These are phyloP conservation scores for Palythoa grandis DNA, from an alignment of 92 coral and sea anemone species.

Conservation along the genomic window DNA sequence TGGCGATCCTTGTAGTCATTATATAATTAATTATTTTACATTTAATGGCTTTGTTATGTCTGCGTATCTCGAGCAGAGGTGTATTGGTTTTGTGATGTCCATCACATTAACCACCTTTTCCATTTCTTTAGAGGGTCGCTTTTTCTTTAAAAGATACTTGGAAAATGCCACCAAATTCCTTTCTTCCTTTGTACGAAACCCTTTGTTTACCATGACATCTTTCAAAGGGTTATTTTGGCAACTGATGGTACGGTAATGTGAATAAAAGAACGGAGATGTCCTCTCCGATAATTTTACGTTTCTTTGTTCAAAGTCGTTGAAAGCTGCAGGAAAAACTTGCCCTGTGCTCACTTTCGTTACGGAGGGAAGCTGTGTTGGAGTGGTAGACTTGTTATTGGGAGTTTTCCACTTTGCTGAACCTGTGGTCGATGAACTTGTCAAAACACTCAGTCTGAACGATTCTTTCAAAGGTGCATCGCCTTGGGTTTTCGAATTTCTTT, in stretches of 20 bases:
- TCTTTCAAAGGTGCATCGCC: not conserved
- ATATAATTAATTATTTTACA: not conserved
- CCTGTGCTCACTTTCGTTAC: not conserved
- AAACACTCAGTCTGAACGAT: conserved; percentile 14
- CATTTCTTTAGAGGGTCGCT: not conserved
- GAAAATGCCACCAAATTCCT: conserved; percentile 30
- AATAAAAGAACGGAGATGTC: not conserved
- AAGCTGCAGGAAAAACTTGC: not conserved
- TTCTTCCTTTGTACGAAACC: conserved; percentile 39
- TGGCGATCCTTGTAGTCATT: no score
- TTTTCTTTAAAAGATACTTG: conserved; percentile 16
- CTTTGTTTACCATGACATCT: conserved; percentile 8
- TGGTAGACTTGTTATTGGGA: not conserved
- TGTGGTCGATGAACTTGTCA: not conserved
- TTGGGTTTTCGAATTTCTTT: not conserved
- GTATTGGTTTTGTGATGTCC: conserved; percentile 15
- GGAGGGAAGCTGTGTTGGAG: not conserved
- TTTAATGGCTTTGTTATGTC: not conserved
- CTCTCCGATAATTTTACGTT: not conserved
- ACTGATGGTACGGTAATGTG: conserved; percentile 6
- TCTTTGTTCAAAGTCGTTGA: not conserved
- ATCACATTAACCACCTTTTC: not conserved
- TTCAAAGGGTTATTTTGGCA: not conserved
- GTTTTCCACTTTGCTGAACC: not conserved
- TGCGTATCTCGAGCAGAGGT: conserved; percentile 1